Conservation (phyloP, 2,888 invertebrate species). For the Julus scandinavius region DNA sequence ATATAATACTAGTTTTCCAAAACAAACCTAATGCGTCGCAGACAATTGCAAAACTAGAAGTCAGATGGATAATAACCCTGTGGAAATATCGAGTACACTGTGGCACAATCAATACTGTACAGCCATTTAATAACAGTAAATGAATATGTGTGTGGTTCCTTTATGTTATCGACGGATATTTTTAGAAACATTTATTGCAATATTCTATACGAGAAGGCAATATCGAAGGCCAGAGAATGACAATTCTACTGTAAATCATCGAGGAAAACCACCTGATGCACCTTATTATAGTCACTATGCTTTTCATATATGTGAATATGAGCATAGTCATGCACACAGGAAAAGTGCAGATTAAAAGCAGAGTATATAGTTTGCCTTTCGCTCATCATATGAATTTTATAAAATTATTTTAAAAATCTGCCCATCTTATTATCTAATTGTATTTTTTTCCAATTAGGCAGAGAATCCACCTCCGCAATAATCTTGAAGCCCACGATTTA, state of each 20-base stretch:
- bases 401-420: too few relatives aligned
- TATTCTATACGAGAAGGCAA: neutral
- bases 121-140: conserved; percentile 32
- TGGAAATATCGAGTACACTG: conserved; percentile 1
- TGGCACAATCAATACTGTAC: neutral
- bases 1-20: neutral
- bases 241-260: neutral
- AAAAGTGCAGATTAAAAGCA: neutral
- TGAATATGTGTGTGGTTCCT: neutral
- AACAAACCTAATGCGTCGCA: neutral
- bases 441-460: too few relatives aligned
- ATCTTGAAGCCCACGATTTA: too few relatives aligned
- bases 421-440: too few relatives aligned
- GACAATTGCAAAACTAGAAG: neutral
- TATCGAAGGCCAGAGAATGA: neutral
- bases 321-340: neutral
- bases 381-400: too few relatives aligned
- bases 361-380: too few relatives aligned
- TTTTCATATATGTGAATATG: neutral
- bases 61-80: neutral
- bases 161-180: neutral
- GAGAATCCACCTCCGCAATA: too few relatives aligned
- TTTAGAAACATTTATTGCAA: conserved; percentile 38
- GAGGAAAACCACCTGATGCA: conserved; percentile 23
- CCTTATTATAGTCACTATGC: neutral